These are phyloP conservation scores for Byasa hedistus DNA, from an alignment of 2,888 invertebrate species.

Conservation along the genomic window DNA sequence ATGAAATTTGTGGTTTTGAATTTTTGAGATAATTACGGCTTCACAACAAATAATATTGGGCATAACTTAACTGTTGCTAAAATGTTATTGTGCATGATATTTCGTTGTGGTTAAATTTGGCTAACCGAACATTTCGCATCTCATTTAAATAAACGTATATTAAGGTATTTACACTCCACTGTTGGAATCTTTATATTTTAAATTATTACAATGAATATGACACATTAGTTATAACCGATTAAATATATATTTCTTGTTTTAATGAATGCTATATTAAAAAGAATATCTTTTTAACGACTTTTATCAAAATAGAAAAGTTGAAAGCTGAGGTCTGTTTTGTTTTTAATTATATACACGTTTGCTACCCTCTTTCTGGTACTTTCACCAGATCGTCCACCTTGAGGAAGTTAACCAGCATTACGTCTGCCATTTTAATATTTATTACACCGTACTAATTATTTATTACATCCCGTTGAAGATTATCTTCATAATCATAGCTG, in stretches of 20 bases:
- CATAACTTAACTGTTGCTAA: slow-evolving; percentile 6
- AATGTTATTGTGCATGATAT: slow-evolving; percentile 5
- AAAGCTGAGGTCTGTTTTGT: too few species aligned
- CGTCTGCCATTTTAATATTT: too few species aligned
- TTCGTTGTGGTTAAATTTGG: slow-evolving; percentile 1
- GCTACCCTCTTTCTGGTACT: too few species aligned
- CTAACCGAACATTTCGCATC: background rate
- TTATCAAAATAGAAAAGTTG: too few species aligned
- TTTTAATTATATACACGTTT: too few species aligned
- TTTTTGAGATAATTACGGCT: background rate
- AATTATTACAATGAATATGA: background rate
- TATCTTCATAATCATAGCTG: too few species aligned
- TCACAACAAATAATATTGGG: too few species aligned
- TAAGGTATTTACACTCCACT: background rate
- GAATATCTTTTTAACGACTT: too few species aligned
- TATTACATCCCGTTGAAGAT: background rate
- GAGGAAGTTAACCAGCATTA: too few species aligned
- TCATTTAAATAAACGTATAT: slow-evolving; percentile 3
- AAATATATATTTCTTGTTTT: background rate
- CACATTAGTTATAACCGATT: background rate
- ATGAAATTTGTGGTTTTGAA: background rate
- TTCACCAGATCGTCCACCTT: too few species aligned
- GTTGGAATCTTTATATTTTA: background rate
- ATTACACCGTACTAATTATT: too few species aligned
- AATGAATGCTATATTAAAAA: too few species aligned